phyloP scores from a whole-genome alignment of 1,140 invertebrate genomes.

The Heliothis subflexa region DNA sequence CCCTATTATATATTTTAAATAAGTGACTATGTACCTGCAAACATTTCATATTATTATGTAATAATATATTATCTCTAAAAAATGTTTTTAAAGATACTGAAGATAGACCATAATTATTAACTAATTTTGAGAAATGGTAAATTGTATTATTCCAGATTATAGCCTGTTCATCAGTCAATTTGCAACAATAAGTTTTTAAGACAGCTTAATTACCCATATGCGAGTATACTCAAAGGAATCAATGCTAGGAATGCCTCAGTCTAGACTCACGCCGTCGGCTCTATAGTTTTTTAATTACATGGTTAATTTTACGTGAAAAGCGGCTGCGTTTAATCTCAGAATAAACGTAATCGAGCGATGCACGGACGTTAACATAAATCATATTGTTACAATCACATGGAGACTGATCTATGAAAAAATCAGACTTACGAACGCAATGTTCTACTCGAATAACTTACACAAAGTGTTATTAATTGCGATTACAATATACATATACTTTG shows the following conservation, averaged over 20 bases:
- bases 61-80: no score
- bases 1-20: no score
- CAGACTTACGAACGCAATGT: constrained; percentile 44
- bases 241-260: constrained; percentile 16
- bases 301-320: constrained; percentile 48
- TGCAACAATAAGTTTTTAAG: constrained; percentile 1
- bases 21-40: no score
- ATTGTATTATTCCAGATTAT: no score
- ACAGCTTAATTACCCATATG: constrained; percentile 11
- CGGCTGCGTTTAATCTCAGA: constrained; percentile 31
- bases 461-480: constrained; percentile 18
- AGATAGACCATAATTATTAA: no score
- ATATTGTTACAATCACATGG: constrained; percentile 1
- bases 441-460: constrained; percentile 44
- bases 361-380: constrained; percentile 14
- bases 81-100: no score
- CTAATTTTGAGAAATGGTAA: no score
- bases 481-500: background rate
- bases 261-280: constrained; percentile 27
- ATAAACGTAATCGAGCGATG: constrained; percentile 35
- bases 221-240: constrained; percentile 2
- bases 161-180: background rate
- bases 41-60: no score
- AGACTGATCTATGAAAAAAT: constrained; percentile 37
- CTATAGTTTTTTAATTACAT: constrained; percentile 46